A percentile compares a stretch with the other conserved stretches of the same genome.
Evolutionary conservation across 1,140 invertebrate genomes (phyloP).

Genomic region (Apolygus lucorum): DNA sequence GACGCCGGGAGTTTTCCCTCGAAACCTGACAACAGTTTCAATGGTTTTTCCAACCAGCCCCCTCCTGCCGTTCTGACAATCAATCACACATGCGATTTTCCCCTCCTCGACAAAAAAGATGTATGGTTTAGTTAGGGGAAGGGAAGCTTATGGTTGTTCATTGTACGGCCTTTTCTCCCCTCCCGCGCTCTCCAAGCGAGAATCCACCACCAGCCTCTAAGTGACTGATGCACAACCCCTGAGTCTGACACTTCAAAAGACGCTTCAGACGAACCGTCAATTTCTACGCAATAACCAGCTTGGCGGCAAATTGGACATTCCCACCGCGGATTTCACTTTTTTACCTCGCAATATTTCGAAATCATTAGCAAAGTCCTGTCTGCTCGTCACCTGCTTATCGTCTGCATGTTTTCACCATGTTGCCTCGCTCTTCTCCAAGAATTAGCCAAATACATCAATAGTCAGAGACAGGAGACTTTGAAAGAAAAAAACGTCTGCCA

Average conservation of each 20-base stretch:
- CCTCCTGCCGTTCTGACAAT: neutral
- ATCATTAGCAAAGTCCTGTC: too few species aligned
- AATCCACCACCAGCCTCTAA: too few species aligned
- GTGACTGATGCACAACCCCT: conserved; percentile 9
- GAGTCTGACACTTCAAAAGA: conserved; percentile 11
- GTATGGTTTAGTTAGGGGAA: conserved; percentile 6
- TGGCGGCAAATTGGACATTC: conserved; percentile 7
- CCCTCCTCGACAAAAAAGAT: neutral
- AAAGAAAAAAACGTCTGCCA: too few species aligned
- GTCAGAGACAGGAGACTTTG: too few species aligned
- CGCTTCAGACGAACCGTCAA: conserved; percentile 7
- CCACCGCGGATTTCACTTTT: too few species aligned
- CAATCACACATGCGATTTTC: conserved; percentile 6
- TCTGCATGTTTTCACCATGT: too few species aligned
- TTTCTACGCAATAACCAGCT: neutral
- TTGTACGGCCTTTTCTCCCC: neutral
- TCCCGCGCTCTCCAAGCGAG: neutral
- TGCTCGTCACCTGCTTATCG: too few species aligned
- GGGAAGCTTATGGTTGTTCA: conserved; percentile 16
- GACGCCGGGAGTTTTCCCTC: too few species aligned
- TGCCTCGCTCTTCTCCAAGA: too few species aligned
- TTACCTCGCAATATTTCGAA: too few species aligned
- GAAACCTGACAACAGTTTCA: too few species aligned
- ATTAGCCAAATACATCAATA: too few species aligned
- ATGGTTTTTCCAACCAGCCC: neutral